A percentile compares a stretch with the other conserved stretches of the same genome.
Conservation (phyloP, 2,888 invertebrate species). For the Gastracanthus pulcherrimus region DNA sequence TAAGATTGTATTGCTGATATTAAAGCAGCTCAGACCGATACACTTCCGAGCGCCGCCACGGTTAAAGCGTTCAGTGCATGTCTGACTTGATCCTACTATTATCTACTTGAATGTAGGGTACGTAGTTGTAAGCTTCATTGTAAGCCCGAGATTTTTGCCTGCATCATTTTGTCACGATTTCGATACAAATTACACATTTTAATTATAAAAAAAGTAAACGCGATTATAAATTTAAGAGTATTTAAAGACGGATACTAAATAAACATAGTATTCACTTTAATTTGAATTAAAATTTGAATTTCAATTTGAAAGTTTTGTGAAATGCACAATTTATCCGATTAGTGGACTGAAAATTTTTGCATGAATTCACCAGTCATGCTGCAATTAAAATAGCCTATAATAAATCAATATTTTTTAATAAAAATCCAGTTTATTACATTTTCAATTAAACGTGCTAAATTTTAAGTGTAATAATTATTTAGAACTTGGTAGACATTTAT, state of each 20-base stretch:
- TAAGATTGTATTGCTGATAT: neutral
- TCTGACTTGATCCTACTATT: conserved; percentile 32
- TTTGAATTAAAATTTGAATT: too few relatives aligned
- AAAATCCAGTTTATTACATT: too few relatives aligned
- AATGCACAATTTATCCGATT: neutral
- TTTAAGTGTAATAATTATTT: too few relatives aligned
- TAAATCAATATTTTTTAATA: too few relatives aligned
- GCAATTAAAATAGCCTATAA: too few relatives aligned
- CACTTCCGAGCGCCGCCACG: neutral
- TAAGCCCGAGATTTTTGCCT: neutral
- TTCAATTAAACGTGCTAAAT: too few relatives aligned
- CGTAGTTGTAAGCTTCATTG: neutral
- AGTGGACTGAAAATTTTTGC: neutral
- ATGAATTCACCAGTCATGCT: too few relatives aligned
- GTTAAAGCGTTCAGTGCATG: neutral
- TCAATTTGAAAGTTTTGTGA: neutral
- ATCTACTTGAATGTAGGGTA: conserved; percentile 28
- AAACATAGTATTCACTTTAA: neutral
- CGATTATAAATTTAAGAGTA: too few relatives aligned
- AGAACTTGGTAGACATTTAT: too few relatives aligned
- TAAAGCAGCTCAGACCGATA: neutral
- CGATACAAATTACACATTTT: too few relatives aligned
- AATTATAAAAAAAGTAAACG: too few relatives aligned
- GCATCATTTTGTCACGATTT: neutral
- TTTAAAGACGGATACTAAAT: too few relatives aligned